Evolutionary conservation across 2,113 vertebrate species (phyloP).

Genomic region (Aspidoscelis tigris): DNA sequence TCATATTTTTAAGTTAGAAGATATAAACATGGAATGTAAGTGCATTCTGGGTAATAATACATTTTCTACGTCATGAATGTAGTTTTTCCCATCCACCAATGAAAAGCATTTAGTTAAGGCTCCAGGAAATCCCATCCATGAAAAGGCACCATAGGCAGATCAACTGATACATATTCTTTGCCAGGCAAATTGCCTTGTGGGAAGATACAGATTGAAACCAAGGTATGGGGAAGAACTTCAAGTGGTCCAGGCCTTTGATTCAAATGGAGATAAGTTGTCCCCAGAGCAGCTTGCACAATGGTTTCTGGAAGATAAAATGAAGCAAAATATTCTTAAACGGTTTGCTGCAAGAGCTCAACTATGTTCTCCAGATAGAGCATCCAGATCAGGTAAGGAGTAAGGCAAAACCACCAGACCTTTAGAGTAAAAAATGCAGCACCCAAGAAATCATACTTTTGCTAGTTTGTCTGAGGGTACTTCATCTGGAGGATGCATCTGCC

Average conservation of each 20-base stretch:
- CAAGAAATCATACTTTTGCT: no score
- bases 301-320: slow-evolving; percentile 59
- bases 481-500: no score
- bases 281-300: slow-evolving; percentile 28
- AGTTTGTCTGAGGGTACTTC: no score
- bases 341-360: not conserved
- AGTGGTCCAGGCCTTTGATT: slow-evolving; percentile 52
- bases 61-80: slow-evolving; percentile 6
- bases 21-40: not conserved
- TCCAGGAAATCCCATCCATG: not conserved
- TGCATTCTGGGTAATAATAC: slow-evolving; percentile 9
- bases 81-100: slow-evolving; percentile 47
- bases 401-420: no score
- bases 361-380: no score
- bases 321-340: not conserved
- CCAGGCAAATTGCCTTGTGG: not conserved
- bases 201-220: not conserved
- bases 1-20: not conserved
- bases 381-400: no score
- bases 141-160: not conserved
- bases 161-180: slow-evolving; percentile 3
- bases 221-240: slow-evolving; percentile 11
- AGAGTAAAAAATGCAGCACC: no score
- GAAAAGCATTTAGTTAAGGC: not conserved
- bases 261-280: slow-evolving; percentile 41